Percentiles rank a stretch among this genome's conserved stretches.
Evolutionary conservation across 2,113 vertebrate species (phyloP).

Genomic region (Theropithecus gelada): DNA sequence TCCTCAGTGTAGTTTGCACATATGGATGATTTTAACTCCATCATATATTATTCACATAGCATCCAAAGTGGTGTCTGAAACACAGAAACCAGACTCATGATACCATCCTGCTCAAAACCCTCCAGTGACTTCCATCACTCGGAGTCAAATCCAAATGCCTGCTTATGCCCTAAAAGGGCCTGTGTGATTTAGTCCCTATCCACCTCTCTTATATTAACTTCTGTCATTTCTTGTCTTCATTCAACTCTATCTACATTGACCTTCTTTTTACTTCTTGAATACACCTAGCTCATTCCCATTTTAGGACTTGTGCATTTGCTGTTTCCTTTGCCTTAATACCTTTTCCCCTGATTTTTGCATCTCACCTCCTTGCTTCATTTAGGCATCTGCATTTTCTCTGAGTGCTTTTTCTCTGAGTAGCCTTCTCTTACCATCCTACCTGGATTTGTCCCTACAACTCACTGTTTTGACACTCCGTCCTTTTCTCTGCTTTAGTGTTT

Average conservation of each 20-base stretch:
- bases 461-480: background rate
- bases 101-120: background rate
- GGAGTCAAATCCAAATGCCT: background rate
- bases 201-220: background rate
- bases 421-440: background rate
- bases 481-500: background rate
- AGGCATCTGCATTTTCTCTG: background rate
- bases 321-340: background rate
- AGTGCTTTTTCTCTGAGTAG: background rate
- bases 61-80: background rate
- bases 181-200: background rate
- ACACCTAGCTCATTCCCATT: background rate
- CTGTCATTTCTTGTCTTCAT: background rate
- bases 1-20: background rate
- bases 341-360: background rate
- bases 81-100: background rate
- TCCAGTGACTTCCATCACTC: background rate
- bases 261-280: background rate
- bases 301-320: background rate
- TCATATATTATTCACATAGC: background rate
- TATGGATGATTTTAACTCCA: background rate
- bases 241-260: background rate
- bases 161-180: background rate
- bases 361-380: accelerated
- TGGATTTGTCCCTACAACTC: background rate